Evolutionary conservation across 2,797 vertebrate genomes (phyloP).

Genomic region (Sebastes variabilis): DNA sequence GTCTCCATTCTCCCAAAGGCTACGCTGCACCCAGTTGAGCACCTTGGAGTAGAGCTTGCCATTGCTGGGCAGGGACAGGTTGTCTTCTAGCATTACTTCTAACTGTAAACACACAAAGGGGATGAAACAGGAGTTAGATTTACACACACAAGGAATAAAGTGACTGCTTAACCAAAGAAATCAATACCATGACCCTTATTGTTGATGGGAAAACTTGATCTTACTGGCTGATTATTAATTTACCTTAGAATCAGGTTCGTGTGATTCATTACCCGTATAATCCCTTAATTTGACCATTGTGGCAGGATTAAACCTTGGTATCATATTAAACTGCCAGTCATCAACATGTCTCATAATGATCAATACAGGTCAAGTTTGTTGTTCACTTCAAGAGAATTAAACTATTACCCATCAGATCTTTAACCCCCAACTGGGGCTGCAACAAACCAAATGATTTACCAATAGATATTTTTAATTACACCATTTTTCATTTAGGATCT

Average conservation of each 20-base stretch:
- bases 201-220: background rate
- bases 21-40: conserved; percentile 98
- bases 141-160: background rate
- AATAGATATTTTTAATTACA: background rate
- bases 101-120: conserved; percentile 82
- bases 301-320: background rate
- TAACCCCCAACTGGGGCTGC: background rate
- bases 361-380: background rate
- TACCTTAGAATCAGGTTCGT: background rate
- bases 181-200: background rate
- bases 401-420: background rate
- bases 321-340: background rate
- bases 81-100: conserved; percentile 99
- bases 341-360: background rate
- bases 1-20: conserved; percentile 97
- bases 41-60: conserved; percentile 99
- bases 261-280: background rate
- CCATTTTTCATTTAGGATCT: background rate
- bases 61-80: conserved; percentile 94
- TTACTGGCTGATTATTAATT: background rate
- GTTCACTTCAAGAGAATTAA: background rate
- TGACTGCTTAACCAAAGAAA: background rate
- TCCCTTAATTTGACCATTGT: background rate
- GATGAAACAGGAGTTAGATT: background rate
- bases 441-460: background rate